Evolutionary conservation across 2,888 invertebrate species (phyloP), one percentile per base, ranked within the genome.

Genomic region (Gastracanthus pulcherrimus): DNA sequence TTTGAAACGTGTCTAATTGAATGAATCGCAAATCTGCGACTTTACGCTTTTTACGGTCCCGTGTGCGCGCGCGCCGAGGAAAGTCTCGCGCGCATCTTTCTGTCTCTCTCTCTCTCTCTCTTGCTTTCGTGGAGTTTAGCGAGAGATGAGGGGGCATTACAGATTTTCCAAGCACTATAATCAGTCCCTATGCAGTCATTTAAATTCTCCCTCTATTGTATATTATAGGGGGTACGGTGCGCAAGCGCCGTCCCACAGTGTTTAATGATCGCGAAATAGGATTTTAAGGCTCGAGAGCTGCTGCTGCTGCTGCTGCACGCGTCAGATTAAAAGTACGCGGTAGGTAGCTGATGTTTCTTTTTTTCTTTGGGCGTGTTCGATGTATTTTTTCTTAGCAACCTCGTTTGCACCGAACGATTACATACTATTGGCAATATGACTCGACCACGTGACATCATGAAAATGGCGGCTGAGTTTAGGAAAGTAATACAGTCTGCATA

Each of bases 1-100:
- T 69, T 70, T 76, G 72, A 60, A 67, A 66, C 76, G 67, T 82
- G 64, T 79, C 79, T 83, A 83, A 83, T 83, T 81, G 82, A 84
- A 82, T 82, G 81, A 83, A 83, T 78, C 70, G 80, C 80, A 80
- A 76, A 82, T 72, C 51, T 76, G 76, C 76, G 75, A 76, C 66
- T 82, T 81, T 60, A 66, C 74, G 78, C 58, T 64, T 71, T 71
- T 78, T 78, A 71, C 78, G 70, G 51, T 36, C n/a, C n/a, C n/a
- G n/a, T n/a, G 23, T 9, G 26, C 38, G 36, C n/a, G 23, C 34
- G 26, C 31, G 60, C 16, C 45, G 45, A 3, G 45, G 45, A 45
- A 45, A 45, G 45, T 23, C 9, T 38, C 34, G 11, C 0, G n/a
- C n/a, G n/a, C n/a, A n/a, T n/a, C n/a, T n/a, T n/a, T n/a, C n/a